These are phyloP conservation scores for Orthosia gothica DNA, from an alignment of 2,888 invertebrate species.

Conservation along the genomic window DNA sequence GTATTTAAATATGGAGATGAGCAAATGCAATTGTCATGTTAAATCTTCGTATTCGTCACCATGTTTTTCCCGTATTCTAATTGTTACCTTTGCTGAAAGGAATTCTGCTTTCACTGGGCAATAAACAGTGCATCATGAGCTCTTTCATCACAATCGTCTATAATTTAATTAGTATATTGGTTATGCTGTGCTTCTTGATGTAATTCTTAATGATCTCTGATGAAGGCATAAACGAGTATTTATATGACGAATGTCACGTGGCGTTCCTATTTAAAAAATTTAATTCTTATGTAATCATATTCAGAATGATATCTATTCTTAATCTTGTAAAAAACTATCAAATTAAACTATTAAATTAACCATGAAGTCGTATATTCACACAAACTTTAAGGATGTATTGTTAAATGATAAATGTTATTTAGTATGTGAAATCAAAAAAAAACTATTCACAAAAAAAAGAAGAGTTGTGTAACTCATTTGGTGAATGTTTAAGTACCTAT, in stretches of 20 bases:
- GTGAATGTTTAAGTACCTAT: too few species aligned
- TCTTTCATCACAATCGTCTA: constrained; percentile 31
- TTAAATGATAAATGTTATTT: too few species aligned
- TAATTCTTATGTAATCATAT: neutral
- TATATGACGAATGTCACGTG: constrained; percentile 11
- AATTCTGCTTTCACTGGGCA: constrained; percentile 16
- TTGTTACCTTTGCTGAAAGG: constrained; percentile 31
- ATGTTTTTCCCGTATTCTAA: constrained; percentile 25
- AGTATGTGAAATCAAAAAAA: too few species aligned
- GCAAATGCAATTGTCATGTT: constrained; percentile 24
- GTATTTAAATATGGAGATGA: constrained; percentile 10
- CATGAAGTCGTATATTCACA: neutral
- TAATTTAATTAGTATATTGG: constrained; percentile 14
- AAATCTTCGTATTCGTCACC: constrained; percentile 29
- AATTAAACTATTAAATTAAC: constrained; percentile 17
- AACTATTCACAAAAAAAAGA: too few species aligned
- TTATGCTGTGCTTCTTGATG: constrained; percentile 7
- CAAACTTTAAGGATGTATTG: neutral
- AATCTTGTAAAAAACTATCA: neutral
- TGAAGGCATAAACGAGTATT: neutral
- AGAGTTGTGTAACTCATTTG: too few species aligned
- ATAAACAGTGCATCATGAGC: constrained; percentile 1
- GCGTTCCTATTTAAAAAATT: too few species aligned
- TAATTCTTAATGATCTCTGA: constrained; percentile 22
- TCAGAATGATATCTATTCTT: neutral